Conservation (phyloP, 2,797 vertebrate genomes). For the Anomalospiza imberbis region DNA sequence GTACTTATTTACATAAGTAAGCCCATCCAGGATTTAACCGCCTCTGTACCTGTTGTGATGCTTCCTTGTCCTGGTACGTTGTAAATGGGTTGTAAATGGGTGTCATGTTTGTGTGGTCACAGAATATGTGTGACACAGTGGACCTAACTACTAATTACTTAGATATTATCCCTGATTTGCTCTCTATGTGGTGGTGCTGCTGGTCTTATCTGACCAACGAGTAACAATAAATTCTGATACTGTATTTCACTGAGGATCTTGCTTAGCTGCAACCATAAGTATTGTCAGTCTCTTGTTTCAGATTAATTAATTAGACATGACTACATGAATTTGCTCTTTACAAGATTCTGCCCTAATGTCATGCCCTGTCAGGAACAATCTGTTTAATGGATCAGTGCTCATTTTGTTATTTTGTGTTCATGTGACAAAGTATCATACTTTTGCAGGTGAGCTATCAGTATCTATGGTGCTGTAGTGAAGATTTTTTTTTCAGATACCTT, state of each 20-base stretch:
- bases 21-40: background rate
- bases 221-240: background rate
- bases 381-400: background rate
- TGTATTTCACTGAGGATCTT: background rate
- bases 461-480: background rate
- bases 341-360: background rate
- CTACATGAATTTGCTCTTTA: conserved; percentile 4
- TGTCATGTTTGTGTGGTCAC: background rate
- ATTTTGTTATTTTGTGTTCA: conserved; percentile 6
- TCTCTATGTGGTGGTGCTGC: background rate
- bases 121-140: background rate
- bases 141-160: background rate
- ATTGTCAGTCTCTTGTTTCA: background rate
- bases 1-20: too few relatives aligned
- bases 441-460: background rate
- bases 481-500: background rate
- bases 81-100: background rate
- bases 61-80: background rate
- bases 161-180: background rate
- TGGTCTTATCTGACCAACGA: background rate
- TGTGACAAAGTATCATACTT: background rate
- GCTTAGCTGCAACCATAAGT: background rate
- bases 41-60: background rate
- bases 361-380: background rate
- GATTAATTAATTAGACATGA: background rate